phyloP scores from a whole-genome alignment of 2,113 vertebrate species.

The Tetraodon nigroviridis region DNA sequence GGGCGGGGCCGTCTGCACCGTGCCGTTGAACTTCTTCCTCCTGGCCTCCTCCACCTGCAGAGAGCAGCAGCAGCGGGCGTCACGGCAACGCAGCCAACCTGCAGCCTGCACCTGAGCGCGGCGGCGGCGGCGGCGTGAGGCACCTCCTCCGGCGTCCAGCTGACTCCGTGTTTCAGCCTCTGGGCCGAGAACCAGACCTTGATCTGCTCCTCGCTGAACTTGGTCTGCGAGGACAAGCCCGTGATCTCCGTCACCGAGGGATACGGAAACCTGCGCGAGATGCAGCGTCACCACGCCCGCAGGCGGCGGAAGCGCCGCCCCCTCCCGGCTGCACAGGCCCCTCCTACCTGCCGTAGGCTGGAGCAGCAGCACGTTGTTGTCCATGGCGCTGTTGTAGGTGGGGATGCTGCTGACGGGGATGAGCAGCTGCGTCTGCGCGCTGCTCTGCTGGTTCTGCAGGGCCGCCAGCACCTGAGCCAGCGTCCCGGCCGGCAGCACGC shows the following conservation, averaged over 20 bases:
- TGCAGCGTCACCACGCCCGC: too few relatives aligned
- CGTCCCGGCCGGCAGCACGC: neutral
- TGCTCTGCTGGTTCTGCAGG: conserved; percentile 84
- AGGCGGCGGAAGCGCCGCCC: conserved; percentile 43
- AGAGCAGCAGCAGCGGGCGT: neutral
- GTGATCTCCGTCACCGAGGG: conserved; percentile 90
- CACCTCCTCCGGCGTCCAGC: conserved; percentile 94
- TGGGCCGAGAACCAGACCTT: conserved; percentile 99
- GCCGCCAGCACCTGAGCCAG: neutral
- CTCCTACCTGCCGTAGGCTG: conserved; percentile 88
- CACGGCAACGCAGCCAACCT: neutral
- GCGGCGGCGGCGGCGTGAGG: conserved; percentile 19
- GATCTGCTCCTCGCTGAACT: conserved; percentile 95
- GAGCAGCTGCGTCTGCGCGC: conserved; percentile 83
- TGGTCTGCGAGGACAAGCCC: conserved; percentile 89
- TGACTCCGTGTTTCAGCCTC: conserved; percentile 93
- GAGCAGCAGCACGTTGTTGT: conserved; percentile 90
- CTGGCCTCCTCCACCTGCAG: conserved; percentile 88
- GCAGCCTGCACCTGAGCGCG: too few relatives aligned
- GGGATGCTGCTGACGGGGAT: conserved; percentile 98
- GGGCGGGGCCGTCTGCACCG: conserved; percentile 89
- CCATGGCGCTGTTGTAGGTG: conserved; percentile 89
- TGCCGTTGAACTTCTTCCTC: conserved; percentile 95
- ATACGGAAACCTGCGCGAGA: conserved; percentile 81
- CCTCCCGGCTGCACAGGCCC: neutral